Evolutionary conservation across 2,888 invertebrate genomes (phyloP).

Genomic region (Morinoia aosen): DNA sequence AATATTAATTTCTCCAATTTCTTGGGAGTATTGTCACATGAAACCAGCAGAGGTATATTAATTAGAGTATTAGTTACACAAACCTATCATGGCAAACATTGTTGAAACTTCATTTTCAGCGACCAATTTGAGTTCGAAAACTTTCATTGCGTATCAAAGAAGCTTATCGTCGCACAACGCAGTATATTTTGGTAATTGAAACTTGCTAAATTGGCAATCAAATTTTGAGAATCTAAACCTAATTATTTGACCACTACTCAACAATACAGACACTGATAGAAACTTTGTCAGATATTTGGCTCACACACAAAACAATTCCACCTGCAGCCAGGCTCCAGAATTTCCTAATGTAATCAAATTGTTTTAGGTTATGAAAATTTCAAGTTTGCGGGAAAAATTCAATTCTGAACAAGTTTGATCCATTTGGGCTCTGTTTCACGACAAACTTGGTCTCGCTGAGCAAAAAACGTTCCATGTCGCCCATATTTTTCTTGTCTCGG

Average conservation of each 20-base stretch:
- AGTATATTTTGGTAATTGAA: not conserved
- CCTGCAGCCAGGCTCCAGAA: not conserved
- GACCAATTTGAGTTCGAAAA: not conserved
- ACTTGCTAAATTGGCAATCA: not conserved
- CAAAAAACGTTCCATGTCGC: not conserved
- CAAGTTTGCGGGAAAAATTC: not conserved
- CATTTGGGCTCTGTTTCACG: slow-evolving; percentile 12
- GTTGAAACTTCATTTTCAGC: not conserved
- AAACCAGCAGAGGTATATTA: not conserved
- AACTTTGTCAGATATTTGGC: not conserved
- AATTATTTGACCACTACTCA: not conserved
- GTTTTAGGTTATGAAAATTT: not conserved
- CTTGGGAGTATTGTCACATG: not conserved
- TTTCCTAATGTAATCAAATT: not conserved
- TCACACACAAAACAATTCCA: not conserved
- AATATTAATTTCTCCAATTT: not conserved
- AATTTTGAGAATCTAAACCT: not conserved
- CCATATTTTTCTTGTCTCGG: not conserved
- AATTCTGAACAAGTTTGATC: slow-evolving; percentile 16
- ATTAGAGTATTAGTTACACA: not conserved
- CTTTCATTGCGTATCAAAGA: not conserved
- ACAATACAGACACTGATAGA: not conserved
- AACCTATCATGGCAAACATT: not conserved
- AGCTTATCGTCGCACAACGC: not conserved
- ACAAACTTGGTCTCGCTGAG: not conserved